phyloP scores from a whole-genome alignment of 2,797 vertebrate species.

The Rhabdomys pumilio region DNA sequence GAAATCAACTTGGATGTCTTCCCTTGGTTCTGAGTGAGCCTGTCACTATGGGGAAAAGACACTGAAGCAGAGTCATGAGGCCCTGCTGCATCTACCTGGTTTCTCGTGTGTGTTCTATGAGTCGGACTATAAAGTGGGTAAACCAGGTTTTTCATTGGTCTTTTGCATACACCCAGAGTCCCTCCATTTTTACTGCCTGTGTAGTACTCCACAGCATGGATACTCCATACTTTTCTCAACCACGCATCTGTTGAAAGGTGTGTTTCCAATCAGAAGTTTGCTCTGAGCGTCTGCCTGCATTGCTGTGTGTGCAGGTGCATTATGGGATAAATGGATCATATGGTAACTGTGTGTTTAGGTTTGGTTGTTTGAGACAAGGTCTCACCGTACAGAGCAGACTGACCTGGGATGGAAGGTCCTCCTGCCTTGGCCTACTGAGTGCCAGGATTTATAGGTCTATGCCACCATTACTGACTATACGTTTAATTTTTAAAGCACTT shows the following conservation, averaged over 20 bases:
- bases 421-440: background rate
- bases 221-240: too few species aligned
- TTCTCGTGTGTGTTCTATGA: rapidly evolving
- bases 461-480: background rate
- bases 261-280: background rate
- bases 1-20: background rate
- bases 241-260: background rate
- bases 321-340: background rate
- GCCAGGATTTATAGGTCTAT: background rate
- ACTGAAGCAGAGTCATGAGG: background rate
- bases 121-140: background rate
- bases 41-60: background rate
- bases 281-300: rapidly evolving
- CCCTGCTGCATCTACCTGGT: background rate
- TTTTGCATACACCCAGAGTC: rapidly evolving
- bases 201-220: rapidly evolving
- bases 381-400: background rate
- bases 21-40: too few species aligned
- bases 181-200: background rate
- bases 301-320: background rate
- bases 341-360: too few species aligned
- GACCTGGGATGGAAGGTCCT: background rate
- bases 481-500: background rate
- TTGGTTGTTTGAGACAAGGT: background rate
- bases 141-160: background rate